Conservation (phyloP, 2,888 invertebrate genomes). For the Aspidiotus destructor region DNA sequence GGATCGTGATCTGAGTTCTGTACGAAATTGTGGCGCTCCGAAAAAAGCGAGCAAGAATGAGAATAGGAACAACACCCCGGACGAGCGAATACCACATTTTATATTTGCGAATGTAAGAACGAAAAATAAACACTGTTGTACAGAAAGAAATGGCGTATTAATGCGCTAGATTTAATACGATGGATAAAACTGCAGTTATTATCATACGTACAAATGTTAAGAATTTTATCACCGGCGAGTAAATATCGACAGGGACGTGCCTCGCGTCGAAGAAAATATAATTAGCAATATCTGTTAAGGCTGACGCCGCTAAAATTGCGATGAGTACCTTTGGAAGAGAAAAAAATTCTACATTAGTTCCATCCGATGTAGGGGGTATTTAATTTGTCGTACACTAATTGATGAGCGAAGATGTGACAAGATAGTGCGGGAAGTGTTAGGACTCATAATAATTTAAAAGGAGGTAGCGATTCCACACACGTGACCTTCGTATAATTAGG, state of each 20-base stretch:
- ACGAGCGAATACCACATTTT: conserved; percentile 75
- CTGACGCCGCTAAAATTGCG: conserved; percentile 54
- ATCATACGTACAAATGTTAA: conserved; percentile 66
- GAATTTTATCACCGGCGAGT: conserved; percentile 66
- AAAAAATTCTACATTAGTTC: no score
- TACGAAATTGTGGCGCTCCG: conserved; percentile 62
- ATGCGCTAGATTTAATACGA: neutral
- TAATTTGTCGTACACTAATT: no score
- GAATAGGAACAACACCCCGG: conserved; percentile 82
- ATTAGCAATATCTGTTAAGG: conserved; percentile 55
- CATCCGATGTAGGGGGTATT: no score
- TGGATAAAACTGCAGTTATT: neutral
- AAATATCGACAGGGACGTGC: conserved; percentile 55
- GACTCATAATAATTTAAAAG: no score
- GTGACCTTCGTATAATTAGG: no score
- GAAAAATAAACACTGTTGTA: conserved; percentile 26
- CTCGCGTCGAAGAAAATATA: conserved; percentile 5
- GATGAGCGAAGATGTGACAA: no score
- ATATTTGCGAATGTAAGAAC: conserved; percentile 10
- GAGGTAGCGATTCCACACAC: no score
- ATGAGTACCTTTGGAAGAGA: conserved; percentile 45
- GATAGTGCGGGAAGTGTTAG: no score
- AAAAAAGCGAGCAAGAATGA: conserved; percentile 70
- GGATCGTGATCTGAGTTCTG: conserved; percentile 1
- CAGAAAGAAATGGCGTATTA: no score